Evolutionary conservation across 1,140 invertebrate genomes (phyloP).

Genomic region (Temnothorax longispinosus): DNA sequence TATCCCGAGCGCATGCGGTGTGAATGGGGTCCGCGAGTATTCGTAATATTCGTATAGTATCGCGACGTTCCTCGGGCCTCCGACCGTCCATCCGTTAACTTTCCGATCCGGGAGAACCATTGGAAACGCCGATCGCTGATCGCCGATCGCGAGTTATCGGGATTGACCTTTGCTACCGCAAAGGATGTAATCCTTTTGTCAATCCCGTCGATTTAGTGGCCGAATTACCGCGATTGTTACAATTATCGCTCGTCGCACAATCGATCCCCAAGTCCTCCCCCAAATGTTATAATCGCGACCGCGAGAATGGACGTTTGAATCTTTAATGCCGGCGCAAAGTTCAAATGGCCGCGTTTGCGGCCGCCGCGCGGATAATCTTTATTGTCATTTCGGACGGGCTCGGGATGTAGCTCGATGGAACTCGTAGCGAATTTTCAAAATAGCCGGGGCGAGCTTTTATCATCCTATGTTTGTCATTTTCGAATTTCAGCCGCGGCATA

Average conservation of each 20-base stretch:
- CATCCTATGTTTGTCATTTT: conserved; percentile 6
- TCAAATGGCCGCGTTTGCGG: not conserved
- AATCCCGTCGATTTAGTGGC: not conserved
- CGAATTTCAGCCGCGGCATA: conserved; percentile 89
- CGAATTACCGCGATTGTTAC: conserved; percentile 51
- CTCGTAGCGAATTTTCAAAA: not conserved
- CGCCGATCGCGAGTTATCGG: not conserved
- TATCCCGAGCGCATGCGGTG: conserved; percentile 6
- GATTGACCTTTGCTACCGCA: not conserved
- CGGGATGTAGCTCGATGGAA: too few relatives aligned
- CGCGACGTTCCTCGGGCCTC: not conserved
- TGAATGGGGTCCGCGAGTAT: conserved; percentile 14
- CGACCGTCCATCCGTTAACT: not conserved
- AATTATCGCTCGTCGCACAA: conserved; percentile 33
- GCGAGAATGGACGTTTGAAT: conserved; percentile 30
- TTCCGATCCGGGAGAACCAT: not conserved
- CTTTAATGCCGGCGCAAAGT: conserved; percentile 31
- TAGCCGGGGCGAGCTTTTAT: not conserved
- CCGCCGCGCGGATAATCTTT: conserved; percentile 24
- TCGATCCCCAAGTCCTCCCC: conserved; percentile 11
- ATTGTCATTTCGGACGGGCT: conserved; percentile 3
- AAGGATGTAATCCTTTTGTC: conserved; percentile 18
- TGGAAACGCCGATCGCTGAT: not conserved
- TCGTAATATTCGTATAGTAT: not conserved
- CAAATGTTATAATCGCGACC: conserved; percentile 38